Evolutionary conservation across 2,113 vertebrate genomes (phyloP).

Genomic region (Entosphenus tridentatus): DNA sequence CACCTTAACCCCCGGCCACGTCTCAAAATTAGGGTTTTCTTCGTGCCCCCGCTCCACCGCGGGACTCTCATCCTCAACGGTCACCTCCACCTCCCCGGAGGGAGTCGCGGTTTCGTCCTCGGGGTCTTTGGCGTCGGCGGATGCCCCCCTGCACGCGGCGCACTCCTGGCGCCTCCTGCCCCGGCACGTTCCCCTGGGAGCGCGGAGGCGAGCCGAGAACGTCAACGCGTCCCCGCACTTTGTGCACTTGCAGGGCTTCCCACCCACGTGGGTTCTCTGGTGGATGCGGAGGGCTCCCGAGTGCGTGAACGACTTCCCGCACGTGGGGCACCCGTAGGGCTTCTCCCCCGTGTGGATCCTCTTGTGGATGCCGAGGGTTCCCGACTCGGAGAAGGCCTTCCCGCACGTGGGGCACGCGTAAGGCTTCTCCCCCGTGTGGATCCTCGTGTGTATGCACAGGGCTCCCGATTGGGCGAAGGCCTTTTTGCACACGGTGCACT

Average conservation of each 20-base stretch:
- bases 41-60: no score
- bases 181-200: conserved; percentile 10
- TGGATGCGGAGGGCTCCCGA: conserved; percentile 7
- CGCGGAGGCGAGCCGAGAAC: conserved; percentile 9
- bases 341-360: conserved; percentile 1
- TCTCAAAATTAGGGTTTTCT: no score
- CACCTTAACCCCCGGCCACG: no score
- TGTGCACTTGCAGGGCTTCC: conserved; percentile 5
- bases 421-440: conserved; percentile 8
- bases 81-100: no score
- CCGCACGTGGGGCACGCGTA: not conserved
- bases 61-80: no score
- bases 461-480: not conserved
- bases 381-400: not conserved
- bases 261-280: conserved; percentile 8
- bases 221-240: conserved; percentile 13
- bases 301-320: conserved; percentile 1
- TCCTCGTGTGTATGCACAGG: not conserved
- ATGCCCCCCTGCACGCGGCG: conserved; percentile 9
- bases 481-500: conserved; percentile 1
- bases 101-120: no score
- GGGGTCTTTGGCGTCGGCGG: not conserved
- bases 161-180: conserved; percentile 13
- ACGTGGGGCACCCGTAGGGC: not conserved
- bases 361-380: conserved; percentile 1